Evolutionary conservation across 2,888 invertebrate genomes (phyloP).

Genomic region (Lampropteryx suffumata): DNA sequence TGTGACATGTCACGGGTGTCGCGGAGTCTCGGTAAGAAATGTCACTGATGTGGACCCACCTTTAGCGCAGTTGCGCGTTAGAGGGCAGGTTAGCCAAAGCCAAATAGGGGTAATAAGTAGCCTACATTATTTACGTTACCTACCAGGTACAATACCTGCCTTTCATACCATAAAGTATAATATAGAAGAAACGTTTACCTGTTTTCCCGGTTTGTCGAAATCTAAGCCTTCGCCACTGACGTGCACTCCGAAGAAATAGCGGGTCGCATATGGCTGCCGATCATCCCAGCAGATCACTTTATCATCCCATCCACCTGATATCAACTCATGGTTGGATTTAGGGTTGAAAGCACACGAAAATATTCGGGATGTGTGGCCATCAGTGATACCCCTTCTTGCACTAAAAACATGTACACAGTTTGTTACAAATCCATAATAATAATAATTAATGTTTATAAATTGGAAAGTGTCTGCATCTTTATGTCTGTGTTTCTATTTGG

Average conservation of each 20-base stretch:
- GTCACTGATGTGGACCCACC: too few relatives aligned
- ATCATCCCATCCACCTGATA: constrained; percentile 87
- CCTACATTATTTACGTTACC: too few relatives aligned
- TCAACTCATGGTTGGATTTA: constrained; percentile 84
- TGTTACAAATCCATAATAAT: too few relatives aligned
- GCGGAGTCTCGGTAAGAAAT: too few relatives aligned
- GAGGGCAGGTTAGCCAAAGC: too few relatives aligned
- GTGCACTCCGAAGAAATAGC: constrained; percentile 83
- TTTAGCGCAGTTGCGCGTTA: too few relatives aligned
- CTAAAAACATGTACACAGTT: constrained; percentile 59
- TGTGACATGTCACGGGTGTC: too few relatives aligned
- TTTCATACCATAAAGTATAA: not conserved
- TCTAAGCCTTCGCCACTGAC: constrained; percentile 87
- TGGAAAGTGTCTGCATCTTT: too few relatives aligned
- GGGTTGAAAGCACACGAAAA: constrained; percentile 86
- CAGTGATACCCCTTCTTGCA: constrained; percentile 66
- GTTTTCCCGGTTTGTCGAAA: constrained; percentile 84
- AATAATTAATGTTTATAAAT: too few relatives aligned
- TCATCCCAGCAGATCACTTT: constrained; percentile 87
- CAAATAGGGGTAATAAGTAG: too few relatives aligned
- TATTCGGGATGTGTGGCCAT: constrained; percentile 85
- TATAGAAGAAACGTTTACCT: constrained; percentile 60
- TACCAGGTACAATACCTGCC: too few relatives aligned
- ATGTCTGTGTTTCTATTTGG: too few relatives aligned
- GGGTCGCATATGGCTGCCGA: constrained; percentile 83